Conservation (phyloP, 92 coral and sea anemone genomes). For the Epizoanthus scotinus region DNA sequence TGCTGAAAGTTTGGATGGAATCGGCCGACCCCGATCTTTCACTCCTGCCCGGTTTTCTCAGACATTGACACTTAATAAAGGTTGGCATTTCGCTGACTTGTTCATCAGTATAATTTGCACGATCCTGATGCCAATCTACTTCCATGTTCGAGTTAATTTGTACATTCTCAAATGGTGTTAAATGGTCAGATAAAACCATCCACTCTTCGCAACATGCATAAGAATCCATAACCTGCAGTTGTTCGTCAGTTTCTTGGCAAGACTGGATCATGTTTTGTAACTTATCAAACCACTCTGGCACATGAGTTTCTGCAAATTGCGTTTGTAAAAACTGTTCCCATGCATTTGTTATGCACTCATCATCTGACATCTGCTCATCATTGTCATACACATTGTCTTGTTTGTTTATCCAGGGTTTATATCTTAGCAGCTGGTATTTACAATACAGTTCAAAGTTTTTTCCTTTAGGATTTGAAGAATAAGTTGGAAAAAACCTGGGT, state of each 20-base stretch:
- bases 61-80: too few relatives aligned
- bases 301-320: slow-evolving; percentile 43
- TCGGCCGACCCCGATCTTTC: too few relatives aligned
- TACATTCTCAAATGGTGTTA: slow-evolving; percentile 46
- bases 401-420: slow-evolving; percentile 52
- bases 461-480: slow-evolving; percentile 60
- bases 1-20: too few relatives aligned
- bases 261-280: slow-evolving; percentile 37
- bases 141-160: slow-evolving; percentile 10
- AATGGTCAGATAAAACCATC: slow-evolving; percentile 47
- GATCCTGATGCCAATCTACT: slow-evolving; percentile 48
- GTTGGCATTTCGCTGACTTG: slow-evolving; percentile 52
- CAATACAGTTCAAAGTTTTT: too few relatives aligned
- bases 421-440: slow-evolving; percentile 61
- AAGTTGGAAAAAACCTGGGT: too few relatives aligned
- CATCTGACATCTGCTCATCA: slow-evolving; percentile 43
- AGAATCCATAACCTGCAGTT: slow-evolving; percentile 7
- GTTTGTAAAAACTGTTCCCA: slow-evolving; percentile 52
- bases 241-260: slow-evolving; percentile 31
- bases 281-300: slow-evolving; percentile 47
- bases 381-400: slow-evolving; percentile 44
- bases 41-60: too few relatives aligned
- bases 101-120: slow-evolving; percentile 31
- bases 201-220: slow-evolving; percentile 40
- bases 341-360: slow-evolving; percentile 4